A percentile compares a stretch with the other conserved stretches of the same genome.
phyloP scores from a whole-genome alignment of 2,888 invertebrate species.

The Gastrophysa polygoni region DNA sequence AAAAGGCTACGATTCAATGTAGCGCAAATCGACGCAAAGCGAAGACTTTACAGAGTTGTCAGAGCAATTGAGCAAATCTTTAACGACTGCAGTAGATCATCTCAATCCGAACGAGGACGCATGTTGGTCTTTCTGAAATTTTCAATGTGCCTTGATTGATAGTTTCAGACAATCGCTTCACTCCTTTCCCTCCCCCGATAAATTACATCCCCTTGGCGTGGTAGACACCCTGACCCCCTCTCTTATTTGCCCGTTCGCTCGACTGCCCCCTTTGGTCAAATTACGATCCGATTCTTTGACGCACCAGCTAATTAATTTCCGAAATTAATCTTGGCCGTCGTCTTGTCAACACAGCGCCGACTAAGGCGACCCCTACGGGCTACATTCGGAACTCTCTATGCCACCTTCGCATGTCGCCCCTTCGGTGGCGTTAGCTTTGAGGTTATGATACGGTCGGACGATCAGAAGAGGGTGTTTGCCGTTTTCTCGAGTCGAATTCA shows the following conservation, averaged over 20 bases:
- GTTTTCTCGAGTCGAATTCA: neutral
- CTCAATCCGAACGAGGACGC: no score
- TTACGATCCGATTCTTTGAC: slow-evolving; percentile 38
- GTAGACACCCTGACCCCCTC: neutral
- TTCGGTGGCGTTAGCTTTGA: neutral
- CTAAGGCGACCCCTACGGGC: slow-evolving; percentile 8
- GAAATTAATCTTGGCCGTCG: slow-evolving; percentile 41
- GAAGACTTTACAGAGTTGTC: no score
- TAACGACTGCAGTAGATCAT: no score
- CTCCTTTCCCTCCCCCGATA: no score
- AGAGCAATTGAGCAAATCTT: no score
- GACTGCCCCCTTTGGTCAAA: slow-evolving; percentile 37
- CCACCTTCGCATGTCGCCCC: slow-evolving; percentile 9
- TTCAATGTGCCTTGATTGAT: no score
- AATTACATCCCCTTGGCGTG: no score
- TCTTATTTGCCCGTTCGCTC: slow-evolving; percentile 28
- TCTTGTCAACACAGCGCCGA: slow-evolving; percentile 28
- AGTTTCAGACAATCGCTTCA: no score
- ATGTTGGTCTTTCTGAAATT: no score
- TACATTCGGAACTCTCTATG: slow-evolving; percentile 10
- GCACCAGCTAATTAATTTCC: slow-evolving; percentile 40
- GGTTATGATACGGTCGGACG: slow-evolving; percentile 2
- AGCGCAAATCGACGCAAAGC: no score
- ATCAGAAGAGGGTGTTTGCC: slow-evolving; percentile 4
- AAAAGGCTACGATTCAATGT: no score